phyloP scores from a whole-genome alignment of 2,888 invertebrate species.

The Amaurobius ferox region DNA sequence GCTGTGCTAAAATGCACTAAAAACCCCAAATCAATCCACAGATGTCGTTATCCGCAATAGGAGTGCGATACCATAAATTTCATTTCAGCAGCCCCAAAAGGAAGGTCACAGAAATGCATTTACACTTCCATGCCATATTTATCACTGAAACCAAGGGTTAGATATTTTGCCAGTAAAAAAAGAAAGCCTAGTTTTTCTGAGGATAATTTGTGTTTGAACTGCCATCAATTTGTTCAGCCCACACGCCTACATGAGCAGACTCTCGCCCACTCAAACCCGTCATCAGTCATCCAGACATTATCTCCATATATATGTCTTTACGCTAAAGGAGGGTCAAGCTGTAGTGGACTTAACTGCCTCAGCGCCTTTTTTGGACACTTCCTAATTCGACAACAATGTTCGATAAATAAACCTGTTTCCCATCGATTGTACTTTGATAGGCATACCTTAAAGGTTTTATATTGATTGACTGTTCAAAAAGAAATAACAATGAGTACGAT shows the following conservation, averaged over 20 bases:
- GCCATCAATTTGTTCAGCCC: constrained; percentile 38
- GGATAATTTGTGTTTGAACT: constrained; percentile 10
- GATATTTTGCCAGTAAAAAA: too few relatives aligned
- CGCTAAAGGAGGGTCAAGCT: constrained; percentile 22
- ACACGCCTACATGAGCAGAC: constrained; percentile 26
- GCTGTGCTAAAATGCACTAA: too few relatives aligned
- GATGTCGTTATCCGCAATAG: too few relatives aligned
- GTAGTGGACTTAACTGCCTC: constrained; percentile 49
- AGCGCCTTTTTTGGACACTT: constrained; percentile 48
- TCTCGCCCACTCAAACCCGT: constrained; percentile 27
- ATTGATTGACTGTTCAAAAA: too few relatives aligned
- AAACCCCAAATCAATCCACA: too few relatives aligned
- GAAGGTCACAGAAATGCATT: too few relatives aligned
- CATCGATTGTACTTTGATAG: background rate
- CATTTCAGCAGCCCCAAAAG: too few relatives aligned
- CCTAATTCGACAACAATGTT: background rate
- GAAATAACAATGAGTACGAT: too few relatives aligned
- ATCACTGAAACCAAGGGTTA: too few relatives aligned
- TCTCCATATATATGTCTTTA: constrained; percentile 58
- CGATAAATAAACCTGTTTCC: background rate
- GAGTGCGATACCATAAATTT: too few relatives aligned
- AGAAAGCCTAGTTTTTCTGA: background rate
- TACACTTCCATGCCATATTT: too few relatives aligned
- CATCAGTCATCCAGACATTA: constrained; percentile 60
- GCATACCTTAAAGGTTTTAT: too few relatives aligned